These are phyloP conservation scores for Pelobates fuscus DNA, from an alignment of 2,113 vertebrate genomes.

Conservation along the genomic window DNA sequence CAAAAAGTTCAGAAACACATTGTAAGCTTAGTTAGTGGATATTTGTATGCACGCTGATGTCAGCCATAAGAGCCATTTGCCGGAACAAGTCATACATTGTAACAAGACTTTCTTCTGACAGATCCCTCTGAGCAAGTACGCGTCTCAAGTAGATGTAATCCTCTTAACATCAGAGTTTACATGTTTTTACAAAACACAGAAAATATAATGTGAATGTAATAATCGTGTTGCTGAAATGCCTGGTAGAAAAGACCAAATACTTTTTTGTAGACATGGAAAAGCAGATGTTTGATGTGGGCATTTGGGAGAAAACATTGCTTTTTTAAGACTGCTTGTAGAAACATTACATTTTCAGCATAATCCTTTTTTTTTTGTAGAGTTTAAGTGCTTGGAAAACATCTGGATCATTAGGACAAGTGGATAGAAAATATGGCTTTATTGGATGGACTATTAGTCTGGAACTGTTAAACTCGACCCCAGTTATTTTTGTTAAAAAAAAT, in stretches of 20 bases:
- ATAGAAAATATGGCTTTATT: background rate
- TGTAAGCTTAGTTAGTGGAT: conserved; percentile 55
- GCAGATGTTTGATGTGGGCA: conserved; percentile 59
- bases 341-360: conserved; percentile 8
- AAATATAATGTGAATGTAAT: conserved; percentile 68
- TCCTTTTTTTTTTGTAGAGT: background rate
- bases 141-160: conserved; percentile 64
- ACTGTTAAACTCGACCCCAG: no score
- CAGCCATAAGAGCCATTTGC: conserved; percentile 65
- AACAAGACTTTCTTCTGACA: conserved; percentile 70
- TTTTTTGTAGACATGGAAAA: conserved; percentile 54
- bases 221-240: conserved; percentile 64
- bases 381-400: background rate
- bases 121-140: conserved; percentile 59
- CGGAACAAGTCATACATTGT: conserved; percentile 68
- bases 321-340: background rate
- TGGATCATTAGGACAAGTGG: background rate
- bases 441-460: no score
- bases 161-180: conserved; percentile 70
- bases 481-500: no score
- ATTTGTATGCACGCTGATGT: conserved; percentile 55
- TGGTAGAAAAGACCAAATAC: conserved; percentile 66
- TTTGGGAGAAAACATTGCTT: conserved; percentile 36
- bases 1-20: conserved; percentile 58
- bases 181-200: conserved; percentile 73